Base-by-base conservation (phyloP, 2,113 vertebrate genomes). In the Atractosteus spatula region DNA sequence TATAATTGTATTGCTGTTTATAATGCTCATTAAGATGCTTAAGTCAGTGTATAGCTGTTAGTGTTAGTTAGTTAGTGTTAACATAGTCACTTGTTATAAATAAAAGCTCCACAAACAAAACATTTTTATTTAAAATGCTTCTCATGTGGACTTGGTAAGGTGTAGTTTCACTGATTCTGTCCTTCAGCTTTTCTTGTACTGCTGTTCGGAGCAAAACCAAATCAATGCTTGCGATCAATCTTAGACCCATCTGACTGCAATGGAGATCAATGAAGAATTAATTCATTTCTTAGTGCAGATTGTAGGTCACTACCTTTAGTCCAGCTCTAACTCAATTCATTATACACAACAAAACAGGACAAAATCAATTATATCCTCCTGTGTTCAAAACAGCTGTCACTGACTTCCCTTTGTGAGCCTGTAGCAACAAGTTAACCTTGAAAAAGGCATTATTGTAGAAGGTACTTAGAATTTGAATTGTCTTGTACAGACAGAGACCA, bases 251-350 rank as follows among this genome's bases (percentile, higher is more conserved):
- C 41, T 29, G n/a, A 47, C 47, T 55, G 16, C 29, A 6, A 29
- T 13, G 14, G 14, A 68, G 16, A 68, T 68, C 66, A 68, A 68
- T 55, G 47, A 68, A 55, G 45, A 68, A 68, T 3, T 45, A 7
- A 54, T 16, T 3, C n/a, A 29, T 14, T 10, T 55, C 17, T 59
- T n/a, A 68, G 8, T 68, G 51, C 2, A 44, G 43, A 68, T 55
- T 16, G 29, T n/a, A 55, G 66, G 66, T 17, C 66, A 51, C 12
- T 51, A 67, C 43, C 66, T 51, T 68, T 4, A 29, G 47, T 44
- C 17, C 56, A 14, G 12, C n/a, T 14, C 56, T 59, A 59, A 59
- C 56, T 59, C 56, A 13, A 59, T 59, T 59, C 11, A 59, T 59
- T 59, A n/a, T 12, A 59, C 56, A 59, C 56, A 13, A 59, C 56